phyloP scores from a whole-genome alignment of 2,797 vertebrate genomes.

The Neoniphon sammara region DNA sequence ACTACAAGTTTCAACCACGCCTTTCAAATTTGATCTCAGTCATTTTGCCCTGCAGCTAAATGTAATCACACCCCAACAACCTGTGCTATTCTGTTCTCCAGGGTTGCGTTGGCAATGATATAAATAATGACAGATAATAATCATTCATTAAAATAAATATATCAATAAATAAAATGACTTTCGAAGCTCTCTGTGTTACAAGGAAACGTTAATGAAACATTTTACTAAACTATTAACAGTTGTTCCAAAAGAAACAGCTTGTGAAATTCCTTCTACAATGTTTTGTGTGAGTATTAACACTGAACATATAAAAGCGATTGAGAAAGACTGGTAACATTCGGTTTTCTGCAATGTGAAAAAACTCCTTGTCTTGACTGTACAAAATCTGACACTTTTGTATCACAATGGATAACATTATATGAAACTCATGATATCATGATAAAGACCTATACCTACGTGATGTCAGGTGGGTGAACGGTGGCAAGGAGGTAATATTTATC shows the following conservation, averaged over 20 bases:
- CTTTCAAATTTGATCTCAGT: conserved; percentile 54
- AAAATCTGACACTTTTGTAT: conserved; percentile 24
- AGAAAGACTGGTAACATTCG: conserved; percentile 3
- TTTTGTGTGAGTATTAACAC: conserved; percentile 52
- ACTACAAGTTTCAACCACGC: conserved; percentile 21
- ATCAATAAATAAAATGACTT: conserved; percentile 82
- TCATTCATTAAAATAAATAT: conserved; percentile 83
- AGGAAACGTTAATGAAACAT: conserved; percentile 47
- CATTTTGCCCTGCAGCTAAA: conserved; percentile 46
- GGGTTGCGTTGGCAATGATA: conserved; percentile 65
- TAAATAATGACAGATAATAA: conserved; percentile 81
- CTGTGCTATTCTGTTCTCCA: conserved; percentile 23
- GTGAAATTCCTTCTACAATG: conserved; percentile 50
- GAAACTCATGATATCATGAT: conserved; percentile 18
- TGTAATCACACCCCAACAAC: conserved; percentile 15
- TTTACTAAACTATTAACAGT: conserved; percentile 22
- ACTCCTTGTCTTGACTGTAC: neutral
- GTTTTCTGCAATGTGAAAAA: neutral
- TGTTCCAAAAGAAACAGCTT: conserved; percentile 46
- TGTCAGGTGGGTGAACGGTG: conserved; percentile 29
- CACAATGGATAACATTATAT: neutral
- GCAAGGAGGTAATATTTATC: conserved; percentile 41
- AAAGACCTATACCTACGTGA: conserved; percentile 13
- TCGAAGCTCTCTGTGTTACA: conserved; percentile 46
- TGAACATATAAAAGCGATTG: conserved; percentile 35